Conservation (phyloP, 2,113 vertebrate genomes). For the Malaclemys terrapin region DNA sequence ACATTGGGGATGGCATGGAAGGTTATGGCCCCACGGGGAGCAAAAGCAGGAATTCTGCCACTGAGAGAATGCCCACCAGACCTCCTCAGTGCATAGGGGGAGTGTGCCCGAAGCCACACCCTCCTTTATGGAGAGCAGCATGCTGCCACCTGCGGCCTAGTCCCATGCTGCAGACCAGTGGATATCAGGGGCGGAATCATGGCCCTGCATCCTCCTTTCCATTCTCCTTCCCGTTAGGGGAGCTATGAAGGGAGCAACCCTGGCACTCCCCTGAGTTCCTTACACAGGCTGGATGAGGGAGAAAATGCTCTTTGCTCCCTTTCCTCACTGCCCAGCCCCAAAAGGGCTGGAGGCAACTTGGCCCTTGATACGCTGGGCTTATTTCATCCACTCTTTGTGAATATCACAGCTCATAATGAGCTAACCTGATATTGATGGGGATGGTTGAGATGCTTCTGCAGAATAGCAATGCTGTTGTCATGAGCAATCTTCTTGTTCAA, state of each 20-base stretch:
- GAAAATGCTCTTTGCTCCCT: background rate
- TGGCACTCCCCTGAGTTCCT: background rate
- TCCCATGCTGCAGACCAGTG: background rate
- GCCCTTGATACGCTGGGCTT: background rate
- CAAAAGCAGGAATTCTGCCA: accelerated
- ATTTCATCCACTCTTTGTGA: background rate
- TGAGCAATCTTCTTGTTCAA: background rate
- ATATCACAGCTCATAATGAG: background rate
- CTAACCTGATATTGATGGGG: background rate
- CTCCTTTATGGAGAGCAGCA: background rate
- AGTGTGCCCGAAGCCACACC: background rate
- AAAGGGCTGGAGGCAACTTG: background rate
- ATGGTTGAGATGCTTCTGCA: background rate
- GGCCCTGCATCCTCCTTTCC: background rate
- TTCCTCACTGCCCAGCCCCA: background rate
- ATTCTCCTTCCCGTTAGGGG: accelerated
- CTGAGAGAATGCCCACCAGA: accelerated
- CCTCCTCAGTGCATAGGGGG: background rate
- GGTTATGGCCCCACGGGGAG: background rate
- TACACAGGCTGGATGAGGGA: background rate
- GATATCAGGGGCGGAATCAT: background rate
- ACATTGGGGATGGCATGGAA: background rate
- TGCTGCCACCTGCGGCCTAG: background rate
- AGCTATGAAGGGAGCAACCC: background rate
- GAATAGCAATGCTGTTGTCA: background rate